phyloP scores from a whole-genome alignment of 2,113 vertebrate genomes.

The Mirza zaza region DNA sequence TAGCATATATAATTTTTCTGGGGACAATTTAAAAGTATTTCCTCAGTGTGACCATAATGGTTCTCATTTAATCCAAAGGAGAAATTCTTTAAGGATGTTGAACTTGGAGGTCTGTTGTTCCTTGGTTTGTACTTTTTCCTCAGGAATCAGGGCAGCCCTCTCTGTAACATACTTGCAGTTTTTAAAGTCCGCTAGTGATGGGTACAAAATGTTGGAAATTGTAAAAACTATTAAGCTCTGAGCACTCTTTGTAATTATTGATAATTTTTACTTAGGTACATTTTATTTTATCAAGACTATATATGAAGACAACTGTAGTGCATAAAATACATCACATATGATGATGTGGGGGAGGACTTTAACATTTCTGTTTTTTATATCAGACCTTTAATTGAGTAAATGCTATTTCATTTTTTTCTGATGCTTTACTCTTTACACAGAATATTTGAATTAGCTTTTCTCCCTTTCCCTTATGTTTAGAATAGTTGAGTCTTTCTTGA shows the following conservation, averaged over 20 bases:
- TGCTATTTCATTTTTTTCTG: background rate
- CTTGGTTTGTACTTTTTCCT: conserved; percentile 14
- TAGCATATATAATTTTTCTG: background rate
- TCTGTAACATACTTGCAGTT: background rate
- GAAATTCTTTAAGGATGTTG: conserved; percentile 8
- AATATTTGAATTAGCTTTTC: conserved; percentile 13
- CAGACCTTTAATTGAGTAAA: background rate
- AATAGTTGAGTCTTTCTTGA: background rate
- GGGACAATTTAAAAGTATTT: conserved; percentile 50
- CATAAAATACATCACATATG: background rate
- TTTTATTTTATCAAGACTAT: background rate
- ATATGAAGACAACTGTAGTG: background rate
- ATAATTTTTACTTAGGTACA: background rate
- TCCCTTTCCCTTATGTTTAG: background rate
- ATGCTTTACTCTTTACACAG: background rate
- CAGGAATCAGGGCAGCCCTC: background rate
- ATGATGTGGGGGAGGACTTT: background rate
- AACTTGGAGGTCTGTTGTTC: background rate
- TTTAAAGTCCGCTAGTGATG: background rate
- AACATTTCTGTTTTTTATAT: background rate
- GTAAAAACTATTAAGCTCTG: background rate
- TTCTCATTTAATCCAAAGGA: conserved; percentile 46
- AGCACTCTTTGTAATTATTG: background rate
- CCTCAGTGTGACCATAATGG: background rate
- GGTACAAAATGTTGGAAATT: background rate